phyloP scores from a whole-genome alignment of 2,888 invertebrate species.

The Sialis lutaria region DNA sequence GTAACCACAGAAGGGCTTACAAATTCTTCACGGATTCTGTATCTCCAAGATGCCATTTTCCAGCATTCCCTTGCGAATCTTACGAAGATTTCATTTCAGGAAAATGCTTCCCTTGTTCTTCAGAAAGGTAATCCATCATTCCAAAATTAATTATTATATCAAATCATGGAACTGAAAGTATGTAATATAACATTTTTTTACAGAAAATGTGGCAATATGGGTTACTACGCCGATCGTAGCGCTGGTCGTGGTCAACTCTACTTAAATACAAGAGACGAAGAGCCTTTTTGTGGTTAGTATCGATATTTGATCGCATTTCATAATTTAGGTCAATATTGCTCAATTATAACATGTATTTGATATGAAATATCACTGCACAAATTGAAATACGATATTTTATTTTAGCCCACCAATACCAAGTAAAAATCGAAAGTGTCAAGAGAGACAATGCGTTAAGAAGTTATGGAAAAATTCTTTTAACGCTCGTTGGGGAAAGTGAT shows the following conservation, averaged over 20 bases:
- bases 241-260: constrained; percentile 75
- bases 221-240: constrained; percentile 78
- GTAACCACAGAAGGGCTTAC: constrained; percentile 86
- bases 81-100: constrained; percentile 73
- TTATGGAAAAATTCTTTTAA: constrained; percentile 64
- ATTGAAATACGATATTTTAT: constrained; percentile 6
- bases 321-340: neutral
- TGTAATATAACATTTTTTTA: constrained; percentile 1
- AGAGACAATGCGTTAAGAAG: constrained; percentile 46
- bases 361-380: too few relatives aligned
- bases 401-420: constrained; percentile 71
- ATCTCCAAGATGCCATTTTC: constrained; percentile 78
- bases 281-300: constrained; percentile 71
- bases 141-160: neutral
- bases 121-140: constrained; percentile 19
- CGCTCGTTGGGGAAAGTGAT: constrained; percentile 61
- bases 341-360: neutral
- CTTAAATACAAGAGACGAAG: constrained; percentile 73
- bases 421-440: constrained; percentile 61
- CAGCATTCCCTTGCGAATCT: constrained; percentile 71
- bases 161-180: neutral
- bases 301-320: neutral
- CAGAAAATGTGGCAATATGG: constrained; percentile 72
- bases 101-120: constrained; percentile 52
- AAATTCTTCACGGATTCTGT: constrained; percentile 91